These are phyloP conservation scores for Noctua janthina DNA, from an alignment of 2,888 invertebrate species.

Conservation along the genomic window DNA sequence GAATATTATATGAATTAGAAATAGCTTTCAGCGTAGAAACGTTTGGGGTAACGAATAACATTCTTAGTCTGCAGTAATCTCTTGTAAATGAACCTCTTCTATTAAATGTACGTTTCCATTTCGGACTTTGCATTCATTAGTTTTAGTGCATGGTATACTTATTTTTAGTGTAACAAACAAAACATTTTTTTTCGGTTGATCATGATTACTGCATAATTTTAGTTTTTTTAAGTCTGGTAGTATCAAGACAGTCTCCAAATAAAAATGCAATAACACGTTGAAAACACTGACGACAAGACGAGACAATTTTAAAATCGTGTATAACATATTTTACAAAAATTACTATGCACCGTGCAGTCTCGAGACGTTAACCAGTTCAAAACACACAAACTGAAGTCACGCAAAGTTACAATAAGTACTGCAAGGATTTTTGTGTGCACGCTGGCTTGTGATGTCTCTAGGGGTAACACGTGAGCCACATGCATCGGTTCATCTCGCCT, in stretches of 20 bases:
- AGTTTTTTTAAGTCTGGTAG: background rate
- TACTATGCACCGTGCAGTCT: slow-evolving; percentile 16
- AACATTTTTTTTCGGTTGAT: background rate
- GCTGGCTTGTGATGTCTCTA: slow-evolving; percentile 7
- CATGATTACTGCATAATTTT: background rate
- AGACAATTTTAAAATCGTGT: background rate
- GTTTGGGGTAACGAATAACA: slow-evolving; percentile 28
- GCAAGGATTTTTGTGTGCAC: slow-evolving; percentile 12
- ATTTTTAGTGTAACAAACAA: background rate
- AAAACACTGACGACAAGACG: background rate
- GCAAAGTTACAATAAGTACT: slow-evolving; percentile 11
- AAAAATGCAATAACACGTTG: background rate
- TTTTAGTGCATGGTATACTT: background rate
- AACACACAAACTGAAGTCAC: slow-evolving; percentile 25
- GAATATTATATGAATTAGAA: slow-evolving; percentile 61
- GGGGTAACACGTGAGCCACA: background rate
- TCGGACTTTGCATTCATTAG: background rate
- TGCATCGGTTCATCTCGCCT: slow-evolving; percentile 7
- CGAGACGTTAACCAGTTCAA: background rate
- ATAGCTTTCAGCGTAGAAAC: slow-evolving; percentile 41
- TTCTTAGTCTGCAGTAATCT: slow-evolving; percentile 37
- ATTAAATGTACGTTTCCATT: slow-evolving; percentile 9
- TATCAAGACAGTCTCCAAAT: background rate
- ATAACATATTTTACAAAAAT: slow-evolving; percentile 15
- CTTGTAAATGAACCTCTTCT: slow-evolving; percentile 26